Conservation (phyloP, 2,797 vertebrate genomes). For the Champsocephalus esox region DNA sequence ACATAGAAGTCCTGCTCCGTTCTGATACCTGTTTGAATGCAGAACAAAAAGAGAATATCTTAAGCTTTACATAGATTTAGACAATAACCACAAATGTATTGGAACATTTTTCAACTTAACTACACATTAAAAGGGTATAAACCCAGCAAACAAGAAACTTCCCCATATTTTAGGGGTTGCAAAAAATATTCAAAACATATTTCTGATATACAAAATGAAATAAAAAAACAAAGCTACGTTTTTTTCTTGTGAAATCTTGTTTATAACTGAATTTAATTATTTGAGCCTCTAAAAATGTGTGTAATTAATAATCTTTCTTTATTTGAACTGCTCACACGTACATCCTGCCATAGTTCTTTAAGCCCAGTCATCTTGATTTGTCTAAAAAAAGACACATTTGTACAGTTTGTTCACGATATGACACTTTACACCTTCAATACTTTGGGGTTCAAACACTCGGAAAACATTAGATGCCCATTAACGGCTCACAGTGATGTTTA, state of each 20-base stretch:
- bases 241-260: not conserved
- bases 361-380: not conserved
- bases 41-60: slow-evolving; percentile 28
- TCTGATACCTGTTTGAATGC: slow-evolving; percentile 70
- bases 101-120: slow-evolving; percentile 13
- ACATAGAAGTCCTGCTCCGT: slow-evolving; percentile 96
- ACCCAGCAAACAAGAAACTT: not conserved
- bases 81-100: slow-evolving; percentile 1
- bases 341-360: slow-evolving; percentile 6
- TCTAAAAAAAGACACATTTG: not conserved
- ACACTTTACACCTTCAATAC: not conserved
- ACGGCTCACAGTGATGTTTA: not conserved
- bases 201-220: not conserved
- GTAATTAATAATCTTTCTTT: not conserved
- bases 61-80: slow-evolving; percentile 4
- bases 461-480: not conserved
- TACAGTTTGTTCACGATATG: not conserved
- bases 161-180: not conserved
- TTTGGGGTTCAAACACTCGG: slow-evolving; percentile 2
- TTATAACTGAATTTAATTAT: not conserved
- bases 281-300: not conserved
- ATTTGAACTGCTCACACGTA: slow-evolving; percentile 2
- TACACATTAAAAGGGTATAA: slow-evolving; percentile 7
- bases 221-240: too few relatives aligned
- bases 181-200: slow-evolving; percentile 4